Evolutionary conservation across 2,888 invertebrate genomes (phyloP), one percentile per base, ranked within the genome.

Genomic region (Autographa pulchrina): DNA sequence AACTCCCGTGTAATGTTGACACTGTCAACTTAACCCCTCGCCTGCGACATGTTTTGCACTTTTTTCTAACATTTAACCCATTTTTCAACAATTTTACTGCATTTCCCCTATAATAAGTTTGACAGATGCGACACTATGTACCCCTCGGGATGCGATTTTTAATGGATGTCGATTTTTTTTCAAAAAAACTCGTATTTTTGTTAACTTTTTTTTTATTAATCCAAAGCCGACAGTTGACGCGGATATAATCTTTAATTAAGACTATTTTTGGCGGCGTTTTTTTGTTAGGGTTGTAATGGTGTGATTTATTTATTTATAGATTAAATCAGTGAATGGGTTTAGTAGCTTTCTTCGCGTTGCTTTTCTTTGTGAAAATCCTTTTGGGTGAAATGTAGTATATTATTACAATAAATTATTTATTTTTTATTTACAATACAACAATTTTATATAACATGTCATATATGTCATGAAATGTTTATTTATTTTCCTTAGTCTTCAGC

Each of bases 171-270:
- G 85, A 86, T 91, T 86, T 76, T 92, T 92, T 86, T n/a, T n/a
- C n/a, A 84, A 82, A 83, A 86, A 92, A 93, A 84, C 74, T 78
- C 69, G 86, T 77, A 88, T 91, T 93, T 92, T 91, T 89, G 88
- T 82, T 54, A 80, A 78, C 69, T 86, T 91, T 91, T 93, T n/a
- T 92, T 92, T 90, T 89, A 88, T 83, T 89, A 88, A 91, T 93
- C 91, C 88, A 94, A 95, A 96, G 94, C 94, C 88, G 95, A 95
- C 95, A 95, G 94, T 95, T 96, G 95, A 96, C 95, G 95, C 95
- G 94, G 85, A 95, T 87, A 93, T 95, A 96, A 96, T 96, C 95
- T 94, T 94, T 93, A 95, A 96, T 95, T 94, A 94, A 93, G 93
- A 93, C 89, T 91, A 91, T 92, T 95, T 93, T 93, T 92, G 90